phyloP scores from a whole-genome alignment of 2,113 vertebrate species.

The Lycaon pictus region DNA sequence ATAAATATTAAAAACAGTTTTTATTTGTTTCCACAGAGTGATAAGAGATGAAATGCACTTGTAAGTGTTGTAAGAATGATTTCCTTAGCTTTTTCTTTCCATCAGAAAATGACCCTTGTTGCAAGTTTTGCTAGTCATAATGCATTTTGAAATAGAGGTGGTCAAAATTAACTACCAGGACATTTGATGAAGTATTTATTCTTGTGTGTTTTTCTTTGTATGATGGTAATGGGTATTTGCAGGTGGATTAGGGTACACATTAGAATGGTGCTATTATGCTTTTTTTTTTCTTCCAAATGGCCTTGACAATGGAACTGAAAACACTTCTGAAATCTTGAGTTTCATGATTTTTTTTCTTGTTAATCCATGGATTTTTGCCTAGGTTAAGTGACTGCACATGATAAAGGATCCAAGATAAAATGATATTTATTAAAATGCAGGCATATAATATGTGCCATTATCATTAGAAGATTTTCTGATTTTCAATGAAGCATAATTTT shows the following conservation, averaged over 20 bases:
- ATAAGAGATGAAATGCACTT: background rate
- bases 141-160: constrained; percentile 50
- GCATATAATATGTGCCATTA: background rate
- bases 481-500: constrained; percentile 48
- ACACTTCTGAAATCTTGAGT: constrained; percentile 32
- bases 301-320: constrained; percentile 29
- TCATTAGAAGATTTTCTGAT: constrained; percentile 45
- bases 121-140: constrained; percentile 22
- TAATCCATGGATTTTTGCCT: constrained; percentile 52
- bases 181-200: background rate
- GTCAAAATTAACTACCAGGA: constrained; percentile 16
- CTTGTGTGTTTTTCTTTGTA: background rate
- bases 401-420: constrained; percentile 55
- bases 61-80: background rate
- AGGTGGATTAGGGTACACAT: background rate
- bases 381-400: constrained; percentile 7
- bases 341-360: constrained; percentile 14
- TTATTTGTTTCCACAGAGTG: constrained; percentile 14
- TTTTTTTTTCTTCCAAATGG: constrained; percentile 7
- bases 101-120: constrained; percentile 44
- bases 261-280: background rate
- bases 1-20: constrained; percentile 25
- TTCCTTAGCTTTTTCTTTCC: constrained; percentile 32
- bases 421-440: constrained; percentile 51
- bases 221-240: background rate